Percentiles rank a stretch among this genome's conserved stretches.
phyloP scores from a whole-genome alignment of 1,140 invertebrate species.

The Bradysia coprophila region DNA sequence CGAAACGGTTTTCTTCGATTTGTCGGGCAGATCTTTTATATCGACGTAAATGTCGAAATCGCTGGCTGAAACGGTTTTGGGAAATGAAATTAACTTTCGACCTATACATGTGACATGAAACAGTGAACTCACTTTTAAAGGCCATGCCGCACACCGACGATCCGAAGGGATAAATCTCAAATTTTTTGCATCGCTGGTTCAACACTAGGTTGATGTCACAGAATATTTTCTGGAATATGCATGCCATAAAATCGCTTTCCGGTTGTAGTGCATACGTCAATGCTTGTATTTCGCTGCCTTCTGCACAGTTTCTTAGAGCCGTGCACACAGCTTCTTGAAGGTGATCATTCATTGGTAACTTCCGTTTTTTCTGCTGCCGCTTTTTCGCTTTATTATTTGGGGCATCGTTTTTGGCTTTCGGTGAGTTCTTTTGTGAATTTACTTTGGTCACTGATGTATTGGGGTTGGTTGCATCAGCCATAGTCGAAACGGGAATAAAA shows the following conservation, averaged over 20 bases:
- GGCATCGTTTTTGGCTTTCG: no score
- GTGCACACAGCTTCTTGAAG: not conserved
- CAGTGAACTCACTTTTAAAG: constrained; percentile 1
- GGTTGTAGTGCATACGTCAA: not conserved
- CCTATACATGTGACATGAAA: no score
- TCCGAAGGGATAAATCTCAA: not conserved
- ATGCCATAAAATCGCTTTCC: not conserved
- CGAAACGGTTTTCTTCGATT: not conserved
- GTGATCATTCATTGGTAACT: not conserved
- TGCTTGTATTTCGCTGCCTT: not conserved
- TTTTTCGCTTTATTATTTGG: no score
- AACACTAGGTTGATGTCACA: no score
- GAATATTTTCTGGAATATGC: no score
- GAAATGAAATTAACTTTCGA: no score
- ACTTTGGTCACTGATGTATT: no score
- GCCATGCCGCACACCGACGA: not conserved
- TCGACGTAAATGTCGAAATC: not conserved
- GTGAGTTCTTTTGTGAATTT: no score
- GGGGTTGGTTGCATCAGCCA: no score
- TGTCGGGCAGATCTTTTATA: not conserved
- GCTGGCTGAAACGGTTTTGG: not conserved
- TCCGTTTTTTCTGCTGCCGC: no score
- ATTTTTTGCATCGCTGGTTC: not conserved
- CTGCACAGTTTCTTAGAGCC: not conserved
- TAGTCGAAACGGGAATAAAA: no score